Conservation (phyloP, 2,113 vertebrate species). For the Paratilapia polleni region DNA sequence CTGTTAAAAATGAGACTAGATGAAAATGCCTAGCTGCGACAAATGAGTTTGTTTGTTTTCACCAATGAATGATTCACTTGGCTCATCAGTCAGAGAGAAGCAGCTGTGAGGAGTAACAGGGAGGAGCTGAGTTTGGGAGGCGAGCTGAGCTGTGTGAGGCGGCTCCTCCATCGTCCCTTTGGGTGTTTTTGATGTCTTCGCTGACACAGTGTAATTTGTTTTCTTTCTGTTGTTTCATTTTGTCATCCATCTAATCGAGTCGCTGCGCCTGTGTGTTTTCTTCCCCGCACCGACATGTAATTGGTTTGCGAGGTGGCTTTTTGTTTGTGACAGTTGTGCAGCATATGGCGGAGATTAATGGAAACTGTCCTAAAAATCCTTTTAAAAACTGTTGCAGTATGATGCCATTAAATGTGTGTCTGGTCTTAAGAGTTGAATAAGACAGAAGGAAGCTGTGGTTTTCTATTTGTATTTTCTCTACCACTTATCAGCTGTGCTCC, state of each 20-base stretch:
- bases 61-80: constrained; percentile 43
- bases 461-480: constrained; percentile 21
- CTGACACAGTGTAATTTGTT: constrained; percentile 71
- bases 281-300: constrained; percentile 55
- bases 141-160: constrained; percentile 31
- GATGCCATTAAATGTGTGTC: constrained; percentile 33
- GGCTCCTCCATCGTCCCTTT: constrained; percentile 32
- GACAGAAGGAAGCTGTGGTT: constrained; percentile 20
- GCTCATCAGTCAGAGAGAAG: constrained; percentile 40
- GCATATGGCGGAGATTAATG: constrained; percentile 65
- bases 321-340: constrained; percentile 53
- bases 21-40: neutral
- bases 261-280: constrained; percentile 39
- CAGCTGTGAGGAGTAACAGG: constrained; percentile 42
- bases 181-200: constrained; percentile 51
- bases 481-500: constrained; percentile 7
- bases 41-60: constrained; percentile 55
- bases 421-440: constrained; percentile 35
- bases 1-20: neutral
- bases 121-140: constrained; percentile 18
- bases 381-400: constrained; percentile 47
- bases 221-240: constrained; percentile 68
- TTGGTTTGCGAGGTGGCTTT: constrained; percentile 62
- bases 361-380: constrained; percentile 40
- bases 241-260: constrained; percentile 69